These are phyloP conservation scores for Dreissena polymorpha DNA, from an alignment of 1,140 invertebrate species.

Conservation along the genomic window DNA sequence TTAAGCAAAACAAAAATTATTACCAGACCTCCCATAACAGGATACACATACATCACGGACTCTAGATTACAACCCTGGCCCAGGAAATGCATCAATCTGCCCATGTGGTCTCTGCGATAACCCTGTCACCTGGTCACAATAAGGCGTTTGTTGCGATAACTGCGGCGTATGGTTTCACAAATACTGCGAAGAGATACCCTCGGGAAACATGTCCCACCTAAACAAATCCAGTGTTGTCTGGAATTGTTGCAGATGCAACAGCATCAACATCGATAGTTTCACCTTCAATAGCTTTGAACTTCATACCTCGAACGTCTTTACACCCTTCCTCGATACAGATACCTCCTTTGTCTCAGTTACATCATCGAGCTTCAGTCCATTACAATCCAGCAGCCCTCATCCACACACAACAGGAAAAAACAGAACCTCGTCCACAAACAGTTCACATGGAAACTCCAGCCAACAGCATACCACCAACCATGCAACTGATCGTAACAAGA, in stretches of 20 bases:
- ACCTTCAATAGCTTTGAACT: too few relatives aligned
- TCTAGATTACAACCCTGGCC: not conserved
- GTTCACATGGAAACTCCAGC: not conserved
- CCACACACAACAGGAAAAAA: not conserved
- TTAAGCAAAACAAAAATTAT: too few relatives aligned
- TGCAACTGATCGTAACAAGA: not conserved
- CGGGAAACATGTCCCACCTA: conserved; percentile 12
- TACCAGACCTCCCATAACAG: too few relatives aligned
- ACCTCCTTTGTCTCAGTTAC: too few relatives aligned
- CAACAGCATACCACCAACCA: not conserved
- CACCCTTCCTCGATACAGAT: too few relatives aligned
- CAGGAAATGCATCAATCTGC: conserved; percentile 13
- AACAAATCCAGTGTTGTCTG: conserved; percentile 10
- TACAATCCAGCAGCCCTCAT: not conserved
- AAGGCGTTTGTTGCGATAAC: conserved; percentile 5
- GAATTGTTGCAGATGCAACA: conserved; percentile 11
- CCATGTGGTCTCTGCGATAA: conserved; percentile 11
- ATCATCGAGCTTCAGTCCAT: too few relatives aligned
- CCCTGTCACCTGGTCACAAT: not conserved
- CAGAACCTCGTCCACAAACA: conserved; percentile 11
- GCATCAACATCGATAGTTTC: too few relatives aligned
- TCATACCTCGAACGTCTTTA: too few relatives aligned
- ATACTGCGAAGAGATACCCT: not conserved
- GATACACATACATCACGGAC: too few relatives aligned
- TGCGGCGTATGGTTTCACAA: conserved; percentile 20